Evolutionary conservation across 2,113 vertebrate genomes (phyloP).

Genomic region (Equus przewalskii): DNA sequence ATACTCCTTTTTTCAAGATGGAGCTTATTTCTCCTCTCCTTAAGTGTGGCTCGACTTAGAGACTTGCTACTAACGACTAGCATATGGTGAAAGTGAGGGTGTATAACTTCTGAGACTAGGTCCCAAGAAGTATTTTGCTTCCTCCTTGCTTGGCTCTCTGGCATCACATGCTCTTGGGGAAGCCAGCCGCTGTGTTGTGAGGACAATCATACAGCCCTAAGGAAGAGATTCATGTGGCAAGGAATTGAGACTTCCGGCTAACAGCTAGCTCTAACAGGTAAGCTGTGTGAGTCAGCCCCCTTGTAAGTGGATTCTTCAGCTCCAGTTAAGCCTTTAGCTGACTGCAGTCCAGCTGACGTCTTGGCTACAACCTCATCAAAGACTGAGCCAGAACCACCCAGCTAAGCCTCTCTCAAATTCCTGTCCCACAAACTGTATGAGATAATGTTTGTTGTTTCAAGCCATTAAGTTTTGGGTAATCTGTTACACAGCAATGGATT

Average conservation of each 20-base stretch:
- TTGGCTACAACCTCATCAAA: neutral
- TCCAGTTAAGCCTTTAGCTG: neutral
- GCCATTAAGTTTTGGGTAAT: neutral
- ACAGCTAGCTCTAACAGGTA: neutral
- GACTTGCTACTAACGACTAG: neutral
- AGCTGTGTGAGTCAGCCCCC: neutral
- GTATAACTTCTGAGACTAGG: neutral
- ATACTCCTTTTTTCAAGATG: neutral
- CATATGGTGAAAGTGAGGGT: neutral
- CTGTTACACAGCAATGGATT: neutral
- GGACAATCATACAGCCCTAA: neutral
- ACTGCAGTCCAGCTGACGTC: neutral
- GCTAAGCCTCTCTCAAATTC: neutral
- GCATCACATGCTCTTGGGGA: neutral
- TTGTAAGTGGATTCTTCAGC: neutral
- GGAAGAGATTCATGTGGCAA: neutral
- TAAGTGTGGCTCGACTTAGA: neutral
- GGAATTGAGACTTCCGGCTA: neutral
- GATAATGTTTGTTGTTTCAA: neutral
- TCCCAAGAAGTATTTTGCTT: neutral
- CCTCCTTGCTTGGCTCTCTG: neutral
- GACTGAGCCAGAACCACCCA: neutral
- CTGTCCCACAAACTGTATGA: neutral
- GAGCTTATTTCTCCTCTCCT: neutral
- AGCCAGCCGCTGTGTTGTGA: neutral